Conservation (phyloP, 2,797 vertebrate species). For the Sparidentex hasta region DNA sequence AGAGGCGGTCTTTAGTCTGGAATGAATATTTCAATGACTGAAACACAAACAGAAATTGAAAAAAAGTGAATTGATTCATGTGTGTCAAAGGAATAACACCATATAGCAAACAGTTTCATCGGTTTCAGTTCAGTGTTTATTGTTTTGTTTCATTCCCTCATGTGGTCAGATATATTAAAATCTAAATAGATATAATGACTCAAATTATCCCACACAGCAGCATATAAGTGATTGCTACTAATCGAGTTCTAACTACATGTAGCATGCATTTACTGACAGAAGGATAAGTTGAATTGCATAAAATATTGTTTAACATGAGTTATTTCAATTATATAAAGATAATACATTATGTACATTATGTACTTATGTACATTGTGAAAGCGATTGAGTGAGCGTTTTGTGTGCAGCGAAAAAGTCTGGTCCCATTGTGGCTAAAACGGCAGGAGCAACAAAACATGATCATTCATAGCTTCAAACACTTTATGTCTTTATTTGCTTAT, state of each 20-base stretch:
- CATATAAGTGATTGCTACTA: background rate
- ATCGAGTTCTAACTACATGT: background rate
- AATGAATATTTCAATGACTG: slow-evolving; percentile 99
- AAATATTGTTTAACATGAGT: slow-evolving; percentile 22
- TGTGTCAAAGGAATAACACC: background rate
- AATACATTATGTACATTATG: background rate
- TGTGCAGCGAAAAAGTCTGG: slow-evolving; percentile 32
- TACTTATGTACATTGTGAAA: background rate
- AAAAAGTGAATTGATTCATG: background rate
- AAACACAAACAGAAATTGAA: slow-evolving; percentile 46
- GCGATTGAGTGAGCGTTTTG: slow-evolving; percentile 36
- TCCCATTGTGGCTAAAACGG: slow-evolving; percentile 48
- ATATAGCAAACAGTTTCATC: background rate
- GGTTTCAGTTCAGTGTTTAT: background rate
- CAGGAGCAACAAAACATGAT: slow-evolving; percentile 51
- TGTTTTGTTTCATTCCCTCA: no score
- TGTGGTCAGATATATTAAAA: slow-evolving; percentile 1
- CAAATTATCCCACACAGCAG: slow-evolving; percentile 1
- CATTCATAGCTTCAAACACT: slow-evolving; percentile 48
- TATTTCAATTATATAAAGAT: background rate
- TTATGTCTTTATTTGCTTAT: slow-evolving; percentile 51
- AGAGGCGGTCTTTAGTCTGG: slow-evolving; percentile 98
- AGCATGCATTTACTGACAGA: background rate
- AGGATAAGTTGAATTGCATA: background rate
- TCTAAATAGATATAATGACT: background rate